phyloP scores from a whole-genome alignment of 2,113 vertebrate species.

The Pyxicephalus adspersus region DNA sequence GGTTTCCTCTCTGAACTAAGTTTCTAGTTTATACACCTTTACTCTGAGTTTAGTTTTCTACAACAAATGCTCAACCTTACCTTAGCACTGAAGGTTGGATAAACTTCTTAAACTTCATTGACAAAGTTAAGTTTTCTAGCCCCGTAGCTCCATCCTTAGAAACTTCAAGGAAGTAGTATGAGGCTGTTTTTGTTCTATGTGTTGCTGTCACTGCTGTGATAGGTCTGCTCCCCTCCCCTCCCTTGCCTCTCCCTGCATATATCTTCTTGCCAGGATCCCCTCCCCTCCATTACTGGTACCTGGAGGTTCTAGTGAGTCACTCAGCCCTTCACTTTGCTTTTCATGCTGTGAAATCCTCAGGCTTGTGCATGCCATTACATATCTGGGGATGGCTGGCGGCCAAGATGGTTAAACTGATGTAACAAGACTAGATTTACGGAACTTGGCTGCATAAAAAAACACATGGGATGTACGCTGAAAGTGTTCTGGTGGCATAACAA shows the following conservation, averaged over 20 bases:
- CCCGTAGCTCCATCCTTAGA: neutral
- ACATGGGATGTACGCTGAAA: neutral
- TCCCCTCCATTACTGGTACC: constrained; percentile 43
- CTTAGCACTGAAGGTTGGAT: constrained; percentile 12
- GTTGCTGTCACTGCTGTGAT: constrained; percentile 48
- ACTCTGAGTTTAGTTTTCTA: neutral
- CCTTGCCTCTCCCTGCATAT: constrained; percentile 33
- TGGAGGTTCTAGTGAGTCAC: constrained; percentile 45
- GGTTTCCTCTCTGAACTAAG: too few species aligned
- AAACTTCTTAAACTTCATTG: constrained; percentile 25
- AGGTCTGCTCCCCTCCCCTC: constrained; percentile 43
- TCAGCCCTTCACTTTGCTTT: constrained; percentile 9
- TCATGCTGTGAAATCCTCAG: constrained; percentile 29
- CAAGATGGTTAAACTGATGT: constrained; percentile 34
- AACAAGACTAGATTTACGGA: constrained; percentile 15
- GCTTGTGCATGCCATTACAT: constrained; percentile 50
- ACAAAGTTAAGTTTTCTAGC: constrained; percentile 46
- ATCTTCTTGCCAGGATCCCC: constrained; percentile 30
- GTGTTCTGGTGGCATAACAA: neutral
- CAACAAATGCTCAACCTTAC: constrained; percentile 4
- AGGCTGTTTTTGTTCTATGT: constrained; percentile 26
- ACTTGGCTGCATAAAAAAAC: constrained; percentile 7
- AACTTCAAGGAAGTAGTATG: constrained; percentile 43
- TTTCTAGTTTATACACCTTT: too few species aligned
- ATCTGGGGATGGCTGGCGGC: constrained; percentile 39